These are phyloP conservation scores for Glaucomys volans DNA, from an alignment of 2,113 vertebrate species.

Conservation along the genomic window DNA sequence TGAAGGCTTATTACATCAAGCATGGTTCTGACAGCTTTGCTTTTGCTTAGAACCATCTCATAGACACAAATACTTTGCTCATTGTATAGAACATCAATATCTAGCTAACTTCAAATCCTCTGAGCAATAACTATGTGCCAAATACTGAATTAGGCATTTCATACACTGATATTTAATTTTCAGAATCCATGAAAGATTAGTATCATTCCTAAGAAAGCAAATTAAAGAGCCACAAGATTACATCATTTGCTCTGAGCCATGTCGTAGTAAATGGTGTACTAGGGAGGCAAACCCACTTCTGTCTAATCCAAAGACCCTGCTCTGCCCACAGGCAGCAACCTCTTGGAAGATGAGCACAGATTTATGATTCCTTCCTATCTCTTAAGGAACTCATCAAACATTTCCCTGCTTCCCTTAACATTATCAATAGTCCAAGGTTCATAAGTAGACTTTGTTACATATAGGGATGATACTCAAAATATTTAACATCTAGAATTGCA, in stretches of 20 bases:
- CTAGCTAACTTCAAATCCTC: not conserved
- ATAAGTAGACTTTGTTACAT: not conserved
- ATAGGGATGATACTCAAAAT: not conserved
- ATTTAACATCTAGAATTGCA: not conserved
- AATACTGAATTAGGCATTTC: not conserved
- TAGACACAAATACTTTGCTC: no score
- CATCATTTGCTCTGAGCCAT: not conserved
- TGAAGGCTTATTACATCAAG: not conserved
- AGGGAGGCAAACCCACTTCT: not conserved
- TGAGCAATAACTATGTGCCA: not conserved
- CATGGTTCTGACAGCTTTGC: not conserved
- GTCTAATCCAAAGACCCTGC: not conserved
- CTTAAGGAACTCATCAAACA: not conserved
- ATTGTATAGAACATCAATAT: not conserved
- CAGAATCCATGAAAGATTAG: not conserved
- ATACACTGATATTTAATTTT: not conserved
- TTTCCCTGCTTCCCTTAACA: not conserved
- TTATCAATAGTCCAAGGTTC: not conserved
- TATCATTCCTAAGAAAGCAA: not conserved
- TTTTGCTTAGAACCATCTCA: conserved; percentile 27
- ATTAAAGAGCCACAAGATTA: not conserved
- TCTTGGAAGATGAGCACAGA: not conserved
- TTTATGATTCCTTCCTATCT: not conserved
- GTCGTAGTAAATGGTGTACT: not conserved
- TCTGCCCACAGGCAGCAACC: not conserved